Base-by-base conservation (phyloP, 2,888 invertebrate species). In the Ophion slaviceki region DNA sequence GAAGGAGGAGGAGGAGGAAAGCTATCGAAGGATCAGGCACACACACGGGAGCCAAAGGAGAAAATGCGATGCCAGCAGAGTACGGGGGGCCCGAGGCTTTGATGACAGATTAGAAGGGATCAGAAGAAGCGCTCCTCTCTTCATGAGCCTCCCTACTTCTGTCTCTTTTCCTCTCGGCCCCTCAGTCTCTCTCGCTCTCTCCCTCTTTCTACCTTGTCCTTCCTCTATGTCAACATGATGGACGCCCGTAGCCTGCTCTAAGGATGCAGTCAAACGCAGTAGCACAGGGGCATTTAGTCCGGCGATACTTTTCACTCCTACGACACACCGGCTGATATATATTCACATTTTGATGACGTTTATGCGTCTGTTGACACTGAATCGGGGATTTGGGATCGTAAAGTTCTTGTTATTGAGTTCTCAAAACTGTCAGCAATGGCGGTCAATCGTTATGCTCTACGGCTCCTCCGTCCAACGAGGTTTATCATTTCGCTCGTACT, bases 61-160 rank as follows among this genome's bases (percentile, higher is more conserved):
- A 64, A 81, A 81, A 67, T 45, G 64, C 57, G 32, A 20, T 40
- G 71, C 40, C 67, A 88, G 86, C 85, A 84, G 85, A 87, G 88
- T 85, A 87, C 83, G 82, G 87, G 82, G 86, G 88, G 89, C 91
- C 90, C 82, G 86, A 87, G 92, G 92, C 90, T 89, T 89, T 87
- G 92, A 92, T 92, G 88, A 88, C 86, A 92, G 92, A 92, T 92
- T 92, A 92, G 91, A 90, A 87, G 87, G 89, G 88, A 90, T 87
- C 85, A 87, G 85, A 85, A 80, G 88, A 86, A 76, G 80, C 84
- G 75, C 76, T 82, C 81, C 76, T 78, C 74, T 70, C 79, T 67
- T 79, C 77, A 59, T 75, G 59, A 57, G 32, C 32, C 47, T 47
- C 47, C 1, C 1, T 47, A 47, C 14, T 47, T 14, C 47, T 11